Base-by-base conservation (phyloP, 23 tunicate species). In the Ciona savignyi region DNA sequence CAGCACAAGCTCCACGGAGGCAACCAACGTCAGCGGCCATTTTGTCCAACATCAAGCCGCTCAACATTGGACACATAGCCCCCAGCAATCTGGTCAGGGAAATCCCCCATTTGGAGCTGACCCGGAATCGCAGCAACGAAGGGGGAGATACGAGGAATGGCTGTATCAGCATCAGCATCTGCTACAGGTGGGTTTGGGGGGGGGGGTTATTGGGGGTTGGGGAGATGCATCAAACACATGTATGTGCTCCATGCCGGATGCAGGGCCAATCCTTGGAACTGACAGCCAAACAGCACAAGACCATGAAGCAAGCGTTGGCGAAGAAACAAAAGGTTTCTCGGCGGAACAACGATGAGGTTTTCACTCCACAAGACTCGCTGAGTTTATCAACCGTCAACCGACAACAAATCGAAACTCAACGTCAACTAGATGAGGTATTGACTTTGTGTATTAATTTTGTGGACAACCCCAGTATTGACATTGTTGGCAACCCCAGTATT, bases 351-450 rank as follows among this genome's bases (percentile, higher is more conserved):
- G 85, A 87, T 32, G 96, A 88, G 82, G n/a, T n/a, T n/a, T 82
- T 88, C 51, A 56, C 96, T 19, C 76, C 60, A n/a, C 66, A 30
- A 19, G 96, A 88, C 26, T 70, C 63, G 15, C 61, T 76, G 51
- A 86, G 73, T 11, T 73, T 88, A 25, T 77, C 32, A 22, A 25
- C 34, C 15, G 80, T 73, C 62, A 76, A 72, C 51, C 62, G 67
- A 77, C 87, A 77, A 66, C 77, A 77, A 4, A 34, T 49, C 35
- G 96, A 88, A 30, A 63, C 87, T 27, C 96, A 82, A 31, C 96
- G 82, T 6, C 74, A 82, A 29, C 77, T 88, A 1, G 96, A 88
- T 35, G 80, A 72, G 87, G 96, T 88, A 4, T n/a, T n/a, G n/a
- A n/a, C n/a, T n/a, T n/a, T n/a, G n/a, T n/a, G n/a, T n/a, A n/a